A percentile compares a stretch with the other conserved stretches of the same genome.
Conservation (phyloP, 2,888 invertebrate species). For the Tetheella fluctuosa region DNA sequence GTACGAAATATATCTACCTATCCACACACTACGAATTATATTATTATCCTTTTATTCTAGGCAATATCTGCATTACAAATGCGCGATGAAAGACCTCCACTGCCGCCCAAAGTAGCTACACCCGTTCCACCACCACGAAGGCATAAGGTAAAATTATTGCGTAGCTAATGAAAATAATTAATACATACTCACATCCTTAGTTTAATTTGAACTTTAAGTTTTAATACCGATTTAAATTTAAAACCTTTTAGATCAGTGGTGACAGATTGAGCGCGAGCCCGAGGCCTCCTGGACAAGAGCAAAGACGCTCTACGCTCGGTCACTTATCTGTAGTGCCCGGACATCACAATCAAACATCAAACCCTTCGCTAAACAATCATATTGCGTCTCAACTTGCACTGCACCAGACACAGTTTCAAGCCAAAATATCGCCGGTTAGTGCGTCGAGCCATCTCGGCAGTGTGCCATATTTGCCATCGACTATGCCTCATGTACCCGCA, state of each 20-base stretch:
- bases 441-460: conserved; percentile 59
- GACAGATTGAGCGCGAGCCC: conserved; percentile 72
- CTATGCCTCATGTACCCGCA: conserved; percentile 48
- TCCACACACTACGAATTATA: not conserved
- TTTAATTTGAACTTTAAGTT: no score
- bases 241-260: conserved; percentile 50
- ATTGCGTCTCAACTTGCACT: conserved; percentile 40
- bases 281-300: conserved; percentile 56
- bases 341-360: conserved; percentile 24
- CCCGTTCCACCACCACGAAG: conserved; percentile 80
- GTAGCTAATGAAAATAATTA: not conserved
- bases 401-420: conserved; percentile 49
- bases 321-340: conserved; percentile 31
- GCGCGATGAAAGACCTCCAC: conserved; percentile 75
- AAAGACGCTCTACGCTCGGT: conserved; percentile 59
- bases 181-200: not conserved
- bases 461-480: conserved; percentile 68
- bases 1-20: conserved; percentile 16
- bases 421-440: conserved; percentile 44
- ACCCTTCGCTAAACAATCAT: conserved; percentile 48
- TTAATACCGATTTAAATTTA: not conserved
- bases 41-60: conserved; percentile 42
- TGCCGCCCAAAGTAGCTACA: conserved; percentile 74
- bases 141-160: conserved; percentile 63
- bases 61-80: conserved; percentile 66